Evolutionary conservation across 1,140 invertebrate species (phyloP).

Genomic region (Ectropis grisescens): DNA sequence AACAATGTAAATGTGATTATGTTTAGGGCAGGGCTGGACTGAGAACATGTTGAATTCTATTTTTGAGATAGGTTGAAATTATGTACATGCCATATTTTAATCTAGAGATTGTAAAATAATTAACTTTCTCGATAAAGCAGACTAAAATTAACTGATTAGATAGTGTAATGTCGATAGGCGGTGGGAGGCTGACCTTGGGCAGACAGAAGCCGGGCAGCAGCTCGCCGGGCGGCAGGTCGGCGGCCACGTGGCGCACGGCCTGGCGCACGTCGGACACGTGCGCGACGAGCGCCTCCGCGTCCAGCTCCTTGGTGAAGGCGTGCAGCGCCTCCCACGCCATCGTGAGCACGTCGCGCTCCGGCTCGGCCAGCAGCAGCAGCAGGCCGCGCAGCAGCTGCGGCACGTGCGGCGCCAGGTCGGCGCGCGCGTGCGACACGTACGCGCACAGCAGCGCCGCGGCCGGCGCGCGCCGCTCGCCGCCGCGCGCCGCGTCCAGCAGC

Average conservation of each 20-base stretch:
- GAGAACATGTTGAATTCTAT: too few relatives aligned
- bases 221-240: constrained; percentile 89
- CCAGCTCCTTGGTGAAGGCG: constrained; percentile 91
- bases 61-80: too few relatives aligned
- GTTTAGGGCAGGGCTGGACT: too few relatives aligned
- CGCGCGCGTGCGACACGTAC: constrained; percentile 90
- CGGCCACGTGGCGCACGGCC: constrained; percentile 90
- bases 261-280: constrained; percentile 92
- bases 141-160: too few relatives aligned
- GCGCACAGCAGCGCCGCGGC: constrained; percentile 89
- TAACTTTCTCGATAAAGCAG: too few relatives aligned
- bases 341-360: constrained; percentile 84
- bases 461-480: constrained; percentile 79
- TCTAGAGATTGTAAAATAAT: too few relatives aligned
- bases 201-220: constrained; percentile 95
- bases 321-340: constrained; percentile 92
- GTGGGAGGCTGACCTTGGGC: constrained; percentile 78
- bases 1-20: too few relatives aligned
- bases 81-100: too few relatives aligned
- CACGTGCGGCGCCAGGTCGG: constrained; percentile 89
- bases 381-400: constrained; percentile 90
- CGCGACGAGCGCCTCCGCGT: constrained; percentile 83
- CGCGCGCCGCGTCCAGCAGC: constrained; percentile 84
- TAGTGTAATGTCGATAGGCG: too few relatives aligned
- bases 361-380: constrained; percentile 87